A percentile compares a stretch with the other conserved stretches of the same genome.
Evolutionary conservation across 2,888 invertebrate species (phyloP).

Genomic region (Megaustenia siamemsis): DNA sequence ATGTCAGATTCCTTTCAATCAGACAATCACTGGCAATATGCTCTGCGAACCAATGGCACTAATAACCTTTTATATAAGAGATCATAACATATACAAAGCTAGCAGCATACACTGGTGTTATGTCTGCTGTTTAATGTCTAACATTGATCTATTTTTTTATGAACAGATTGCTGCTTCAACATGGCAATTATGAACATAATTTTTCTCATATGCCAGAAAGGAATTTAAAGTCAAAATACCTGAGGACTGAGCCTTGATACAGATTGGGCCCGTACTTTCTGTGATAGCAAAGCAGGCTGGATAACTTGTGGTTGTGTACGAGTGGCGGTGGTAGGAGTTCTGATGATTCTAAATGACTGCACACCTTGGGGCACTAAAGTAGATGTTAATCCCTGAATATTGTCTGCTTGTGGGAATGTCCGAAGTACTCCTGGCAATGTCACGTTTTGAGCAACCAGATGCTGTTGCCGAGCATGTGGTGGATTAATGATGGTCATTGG

Average conservation of each 20-base stretch:
- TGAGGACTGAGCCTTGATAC: slow-evolving; percentile 28
- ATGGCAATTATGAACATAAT: too few species aligned
- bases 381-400: not conserved
- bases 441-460: not conserved
- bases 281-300: slow-evolving; percentile 27
- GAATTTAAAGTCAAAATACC: too few species aligned
- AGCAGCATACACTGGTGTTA: too few species aligned
- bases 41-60: too few species aligned
- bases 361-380: slow-evolving; percentile 42
- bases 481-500: slow-evolving; percentile 50
- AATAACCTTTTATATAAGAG: too few species aligned
- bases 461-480: slow-evolving; percentile 34
- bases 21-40: too few species aligned
- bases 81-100: too few species aligned
- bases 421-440: slow-evolving; percentile 18
- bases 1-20: too few species aligned
- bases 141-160: too few species aligned
- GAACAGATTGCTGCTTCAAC: too few species aligned
- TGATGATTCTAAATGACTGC: slow-evolving; percentile 50
- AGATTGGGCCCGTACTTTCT: slow-evolving; percentile 36
- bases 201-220: too few species aligned
- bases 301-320: not conserved
- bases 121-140: too few species aligned
- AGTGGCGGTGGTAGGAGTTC: slow-evolving; percentile 32
- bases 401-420: slow-evolving; percentile 4